Conservation (phyloP, 2,888 invertebrate genomes). For the Calameuta idolon region DNA sequence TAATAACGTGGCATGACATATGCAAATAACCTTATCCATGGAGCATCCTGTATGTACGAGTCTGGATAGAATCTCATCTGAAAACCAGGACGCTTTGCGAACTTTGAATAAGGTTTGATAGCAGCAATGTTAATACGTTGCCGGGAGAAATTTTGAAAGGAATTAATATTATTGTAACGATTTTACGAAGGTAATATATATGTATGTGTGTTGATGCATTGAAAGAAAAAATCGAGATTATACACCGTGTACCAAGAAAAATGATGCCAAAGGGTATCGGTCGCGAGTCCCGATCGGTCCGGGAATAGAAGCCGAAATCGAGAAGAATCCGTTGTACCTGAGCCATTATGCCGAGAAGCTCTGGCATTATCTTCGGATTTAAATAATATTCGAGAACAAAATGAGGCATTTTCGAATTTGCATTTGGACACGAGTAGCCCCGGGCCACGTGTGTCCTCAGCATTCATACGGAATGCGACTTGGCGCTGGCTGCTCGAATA, state of each 20-base stretch:
- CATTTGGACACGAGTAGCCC: slow-evolving; percentile 40
- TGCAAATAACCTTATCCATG: slow-evolving; percentile 3
- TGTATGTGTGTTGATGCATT: neutral
- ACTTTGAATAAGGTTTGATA: neutral
- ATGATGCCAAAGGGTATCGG: neutral
- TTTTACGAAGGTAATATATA: neutral
- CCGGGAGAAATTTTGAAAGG: neutral
- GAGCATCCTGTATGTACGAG: neutral
- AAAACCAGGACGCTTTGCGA: neutral
- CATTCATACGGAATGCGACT: slow-evolving; percentile 30
- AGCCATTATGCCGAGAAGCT: neutral
- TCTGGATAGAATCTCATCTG: slow-evolving; percentile 7
- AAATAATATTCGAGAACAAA: slow-evolving; percentile 10
- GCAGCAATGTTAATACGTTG: neutral
- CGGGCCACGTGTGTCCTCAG: slow-evolving; percentile 35
- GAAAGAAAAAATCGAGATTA: neutral
- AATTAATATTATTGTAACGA: neutral
- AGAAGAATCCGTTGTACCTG: neutral
- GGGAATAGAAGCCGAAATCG: neutral
- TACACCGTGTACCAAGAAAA: neutral
- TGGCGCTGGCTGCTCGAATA: slow-evolving; percentile 18
- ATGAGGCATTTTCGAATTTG: slow-evolving; percentile 46
- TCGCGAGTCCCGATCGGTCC: neutral
- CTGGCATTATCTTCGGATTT: slow-evolving; percentile 7
- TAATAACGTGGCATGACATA: slow-evolving; percentile 7